Percentiles rank a stretch among this genome's conserved stretches.
These are phyloP conservation scores for Anneissia japonica DNA, from an alignment of 35 echinoderm and acorn worm species.

Conservation along the genomic window DNA sequence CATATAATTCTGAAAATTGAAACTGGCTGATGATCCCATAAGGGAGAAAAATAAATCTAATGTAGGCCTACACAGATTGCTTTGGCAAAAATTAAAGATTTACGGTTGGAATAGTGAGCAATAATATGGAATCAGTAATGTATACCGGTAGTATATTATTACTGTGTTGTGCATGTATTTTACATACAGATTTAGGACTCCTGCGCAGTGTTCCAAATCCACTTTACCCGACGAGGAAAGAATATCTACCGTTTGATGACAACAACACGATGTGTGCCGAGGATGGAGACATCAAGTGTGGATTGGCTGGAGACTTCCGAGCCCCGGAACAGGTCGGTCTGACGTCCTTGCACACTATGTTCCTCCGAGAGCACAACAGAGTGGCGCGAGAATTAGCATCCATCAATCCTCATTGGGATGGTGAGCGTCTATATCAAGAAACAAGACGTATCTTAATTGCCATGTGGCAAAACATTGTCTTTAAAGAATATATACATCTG, in stretches of 20 bases:
- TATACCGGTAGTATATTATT: background rate
- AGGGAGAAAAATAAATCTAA: no score
- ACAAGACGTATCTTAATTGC: constrained; percentile 54
- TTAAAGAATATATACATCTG: constrained; percentile 68
- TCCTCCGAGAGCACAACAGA: constrained; percentile 74
- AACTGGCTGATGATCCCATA: no score
- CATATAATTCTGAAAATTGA: no score
- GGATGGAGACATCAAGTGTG: constrained; percentile 42
- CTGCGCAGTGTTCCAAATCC: constrained; percentile 37
- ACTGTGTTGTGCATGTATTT: background rate
- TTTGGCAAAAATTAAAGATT: background rate
- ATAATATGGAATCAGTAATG: background rate
- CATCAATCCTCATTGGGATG: constrained; percentile 64
- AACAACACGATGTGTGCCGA: constrained; percentile 45
- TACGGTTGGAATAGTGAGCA: background rate
- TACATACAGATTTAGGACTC: constrained; percentile 45
- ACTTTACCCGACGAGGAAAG: background rate
- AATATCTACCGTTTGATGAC: constrained; percentile 63
- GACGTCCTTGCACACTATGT: constrained; percentile 62
- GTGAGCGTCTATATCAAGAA: constrained; percentile 66
- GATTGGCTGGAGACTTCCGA: constrained; percentile 58
- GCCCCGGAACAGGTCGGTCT: constrained; percentile 72
- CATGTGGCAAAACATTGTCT: constrained; percentile 68
- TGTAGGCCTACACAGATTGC: background rate
- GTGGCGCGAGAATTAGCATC: constrained; percentile 28